Percentiles rank a stretch among this genome's conserved stretches.
phyloP scores from a whole-genome alignment of 2,888 invertebrate genomes.

The Diloba caeruleocephala region DNA sequence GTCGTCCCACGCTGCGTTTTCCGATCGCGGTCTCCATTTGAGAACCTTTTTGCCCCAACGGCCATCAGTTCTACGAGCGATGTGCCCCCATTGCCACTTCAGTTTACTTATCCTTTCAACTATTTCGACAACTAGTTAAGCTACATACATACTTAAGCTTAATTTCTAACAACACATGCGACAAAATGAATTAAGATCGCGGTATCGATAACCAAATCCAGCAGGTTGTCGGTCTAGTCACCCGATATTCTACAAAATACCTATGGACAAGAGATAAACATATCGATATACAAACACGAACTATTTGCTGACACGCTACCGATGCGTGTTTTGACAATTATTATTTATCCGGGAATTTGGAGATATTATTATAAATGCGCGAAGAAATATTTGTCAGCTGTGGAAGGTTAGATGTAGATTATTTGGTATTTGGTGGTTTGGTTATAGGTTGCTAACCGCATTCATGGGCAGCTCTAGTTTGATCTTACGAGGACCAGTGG shows the following conservation, averaged over 20 bases:
- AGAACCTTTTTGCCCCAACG: no score
- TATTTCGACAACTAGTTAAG: no score
- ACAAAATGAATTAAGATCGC: background rate
- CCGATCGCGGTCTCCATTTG: no score
- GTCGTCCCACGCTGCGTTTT: no score
- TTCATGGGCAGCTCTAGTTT: no score
- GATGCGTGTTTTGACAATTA: slow-evolving; percentile 45
- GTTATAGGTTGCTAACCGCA: slow-evolving; percentile 32
- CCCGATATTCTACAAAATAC: slow-evolving; percentile 16
- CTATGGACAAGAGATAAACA: slow-evolving; percentile 35
- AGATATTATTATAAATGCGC: slow-evolving; percentile 35
- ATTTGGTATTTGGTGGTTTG: slow-evolving; percentile 21
- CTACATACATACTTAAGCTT: no score
- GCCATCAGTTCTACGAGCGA: no score
- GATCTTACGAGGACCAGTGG: no score
- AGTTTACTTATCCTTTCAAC: no score
- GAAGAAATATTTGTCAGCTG: slow-evolving; percentile 20
- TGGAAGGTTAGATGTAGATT: slow-evolving; percentile 11
- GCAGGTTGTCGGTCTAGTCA: slow-evolving; percentile 49
- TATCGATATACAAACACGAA: slow-evolving; percentile 45
- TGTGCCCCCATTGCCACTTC: no score
- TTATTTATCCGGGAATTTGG: slow-evolving; percentile 42
- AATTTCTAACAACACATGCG: no score
- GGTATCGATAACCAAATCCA: slow-evolving; percentile 35
- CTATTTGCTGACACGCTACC: slow-evolving; percentile 45